phyloP scores from a whole-genome alignment of 2,113 vertebrate species.

The Callospermophilus lateralis region DNA sequence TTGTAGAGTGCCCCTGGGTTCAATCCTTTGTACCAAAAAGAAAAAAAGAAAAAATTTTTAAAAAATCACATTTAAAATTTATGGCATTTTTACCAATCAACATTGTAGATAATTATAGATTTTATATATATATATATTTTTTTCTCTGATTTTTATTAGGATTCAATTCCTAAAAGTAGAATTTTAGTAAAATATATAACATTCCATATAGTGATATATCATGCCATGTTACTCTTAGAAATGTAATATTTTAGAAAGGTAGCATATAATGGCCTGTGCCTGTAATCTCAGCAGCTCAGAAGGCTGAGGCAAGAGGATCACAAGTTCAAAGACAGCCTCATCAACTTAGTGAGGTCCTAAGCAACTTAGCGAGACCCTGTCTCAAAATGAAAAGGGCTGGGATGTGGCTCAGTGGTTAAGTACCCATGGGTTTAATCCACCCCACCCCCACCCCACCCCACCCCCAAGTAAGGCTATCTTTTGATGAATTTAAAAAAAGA shows the following conservation, averaged over 20 bases:
- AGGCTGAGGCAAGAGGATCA: no score
- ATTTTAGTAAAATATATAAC: constrained; percentile 13
- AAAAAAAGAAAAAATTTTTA: no score
- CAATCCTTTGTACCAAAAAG: no score
- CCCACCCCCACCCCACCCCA: no score
- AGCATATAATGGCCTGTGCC: not conserved
- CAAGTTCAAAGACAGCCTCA: no score
- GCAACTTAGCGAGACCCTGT: no score
- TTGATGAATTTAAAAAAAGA: not conserved
- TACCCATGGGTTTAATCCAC: no score
- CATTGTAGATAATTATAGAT: not conserved
- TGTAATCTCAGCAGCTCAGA: no score
- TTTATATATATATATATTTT: not conserved
- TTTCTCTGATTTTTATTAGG: constrained; percentile 24
- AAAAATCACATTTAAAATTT: not conserved
- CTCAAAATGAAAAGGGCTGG: no score
- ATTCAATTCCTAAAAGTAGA: constrained; percentile 56
- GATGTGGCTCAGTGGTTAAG: no score
- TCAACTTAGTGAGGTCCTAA: no score
- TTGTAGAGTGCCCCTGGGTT: not conserved
- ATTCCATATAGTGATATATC: not conserved
- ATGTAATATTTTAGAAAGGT: not conserved
- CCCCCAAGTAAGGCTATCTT: not conserved
- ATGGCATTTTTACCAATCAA: not conserved
- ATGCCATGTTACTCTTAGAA: constrained; percentile 31